phyloP scores from a whole-genome alignment of 37 sponge, comb jelly and placozoan genomes.

The Haliclona indistincta region DNA sequence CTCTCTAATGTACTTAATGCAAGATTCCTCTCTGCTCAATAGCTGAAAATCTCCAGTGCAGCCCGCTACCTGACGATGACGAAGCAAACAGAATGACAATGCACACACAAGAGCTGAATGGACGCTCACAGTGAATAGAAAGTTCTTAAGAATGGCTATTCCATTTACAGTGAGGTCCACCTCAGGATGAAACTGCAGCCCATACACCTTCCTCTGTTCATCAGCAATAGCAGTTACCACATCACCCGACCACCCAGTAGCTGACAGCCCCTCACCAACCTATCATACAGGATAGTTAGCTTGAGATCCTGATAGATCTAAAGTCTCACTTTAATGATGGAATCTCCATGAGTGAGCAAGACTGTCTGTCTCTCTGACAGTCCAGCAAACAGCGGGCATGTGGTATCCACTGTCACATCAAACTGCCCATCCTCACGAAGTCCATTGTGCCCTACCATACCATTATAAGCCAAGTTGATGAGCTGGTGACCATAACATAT shows the following conservation, averaged over 20 bases:
- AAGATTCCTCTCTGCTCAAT: slow-evolving; percentile 38
- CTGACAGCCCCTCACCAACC: not conserved
- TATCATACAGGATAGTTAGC: not conserved
- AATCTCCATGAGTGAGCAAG: slow-evolving; percentile 90
- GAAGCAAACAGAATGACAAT: slow-evolving; percentile 6
- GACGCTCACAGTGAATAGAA: slow-evolving; percentile 56
- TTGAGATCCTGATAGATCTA: no score
- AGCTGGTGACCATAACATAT: slow-evolving; percentile 93
- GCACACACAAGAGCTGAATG: not conserved
- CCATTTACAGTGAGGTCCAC: slow-evolving; percentile 81
- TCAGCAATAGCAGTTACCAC: slow-evolving; percentile 69
- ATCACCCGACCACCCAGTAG: slow-evolving; percentile 39
- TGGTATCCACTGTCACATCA: slow-evolving; percentile 11
- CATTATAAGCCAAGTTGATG: slow-evolving; percentile 74
- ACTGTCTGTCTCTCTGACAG: slow-evolving; percentile 58
- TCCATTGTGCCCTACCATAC: slow-evolving; percentile 41
- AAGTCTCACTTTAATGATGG: slow-evolving; percentile 22
- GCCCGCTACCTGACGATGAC: slow-evolving; percentile 26
- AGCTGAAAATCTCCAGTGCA: slow-evolving; percentile 50
- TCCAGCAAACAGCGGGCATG: slow-evolving; percentile 37
- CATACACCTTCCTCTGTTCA: slow-evolving; percentile 55
- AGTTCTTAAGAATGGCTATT: slow-evolving; percentile 67
- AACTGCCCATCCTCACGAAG: slow-evolving; percentile 85
- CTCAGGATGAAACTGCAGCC: slow-evolving; percentile 95
- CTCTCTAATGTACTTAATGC: slow-evolving; percentile 64